phyloP scores from a whole-genome alignment of 2,797 vertebrate genomes.

The Dryobates pubescens region DNA sequence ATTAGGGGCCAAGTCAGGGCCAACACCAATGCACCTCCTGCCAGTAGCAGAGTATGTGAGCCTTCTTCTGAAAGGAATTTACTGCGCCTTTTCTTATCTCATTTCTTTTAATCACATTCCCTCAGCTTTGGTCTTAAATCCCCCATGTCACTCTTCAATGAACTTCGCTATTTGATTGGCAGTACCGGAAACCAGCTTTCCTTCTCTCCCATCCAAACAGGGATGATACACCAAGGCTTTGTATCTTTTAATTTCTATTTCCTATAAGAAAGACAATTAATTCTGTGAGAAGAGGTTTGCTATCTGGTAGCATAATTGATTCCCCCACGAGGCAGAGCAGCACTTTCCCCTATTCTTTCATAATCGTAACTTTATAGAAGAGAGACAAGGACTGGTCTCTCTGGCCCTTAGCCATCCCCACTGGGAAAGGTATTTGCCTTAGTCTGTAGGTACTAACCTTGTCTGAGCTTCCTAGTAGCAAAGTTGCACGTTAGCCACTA shows the following conservation, averaged over 20 bases:
- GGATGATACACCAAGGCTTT: background rate
- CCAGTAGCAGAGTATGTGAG: rapidly evolving
- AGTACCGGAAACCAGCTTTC: background rate
- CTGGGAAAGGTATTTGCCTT: background rate
- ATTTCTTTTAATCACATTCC: background rate
- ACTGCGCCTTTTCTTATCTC: background rate
- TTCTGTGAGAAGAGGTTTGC: background rate
- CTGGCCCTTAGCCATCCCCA: background rate
- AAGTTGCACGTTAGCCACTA: background rate
- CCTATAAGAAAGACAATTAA: background rate
- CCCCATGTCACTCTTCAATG: background rate
- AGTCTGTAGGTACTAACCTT: rapidly evolving
- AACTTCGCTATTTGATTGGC: background rate
- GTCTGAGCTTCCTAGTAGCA: background rate
- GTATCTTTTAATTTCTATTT: background rate
- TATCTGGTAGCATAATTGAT: background rate
- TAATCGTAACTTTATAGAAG: background rate
- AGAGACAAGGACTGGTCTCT: background rate
- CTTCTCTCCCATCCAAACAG: background rate
- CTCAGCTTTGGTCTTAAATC: background rate
- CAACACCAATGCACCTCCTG: background rate
- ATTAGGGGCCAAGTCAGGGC: background rate
- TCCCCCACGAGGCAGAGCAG: background rate
- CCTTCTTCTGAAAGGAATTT: background rate
- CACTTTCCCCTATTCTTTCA: background rate